These are phyloP conservation scores for Chironomus striatipennis DNA, from an alignment of 1,140 invertebrate species.

Conservation along the genomic window DNA sequence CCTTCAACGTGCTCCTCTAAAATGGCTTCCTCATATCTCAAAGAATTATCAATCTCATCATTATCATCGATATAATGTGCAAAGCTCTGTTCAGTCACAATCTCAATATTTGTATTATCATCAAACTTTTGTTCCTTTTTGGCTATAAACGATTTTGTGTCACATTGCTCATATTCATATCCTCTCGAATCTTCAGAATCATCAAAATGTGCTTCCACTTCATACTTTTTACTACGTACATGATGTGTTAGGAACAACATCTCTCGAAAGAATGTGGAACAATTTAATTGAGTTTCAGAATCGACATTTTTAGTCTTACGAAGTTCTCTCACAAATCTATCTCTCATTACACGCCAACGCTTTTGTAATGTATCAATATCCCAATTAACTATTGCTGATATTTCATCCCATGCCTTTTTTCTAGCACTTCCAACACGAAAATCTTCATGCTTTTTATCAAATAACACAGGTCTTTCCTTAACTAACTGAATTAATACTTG, in stretches of 20 bases:
- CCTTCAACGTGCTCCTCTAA: background rate
- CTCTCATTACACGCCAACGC: background rate
- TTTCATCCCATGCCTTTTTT: background rate
- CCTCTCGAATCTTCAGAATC: background rate
- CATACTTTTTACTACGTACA: background rate
- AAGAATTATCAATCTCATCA: background rate
- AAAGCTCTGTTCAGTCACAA: background rate
- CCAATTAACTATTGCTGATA: background rate
- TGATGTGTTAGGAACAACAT: background rate
- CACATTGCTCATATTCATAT: background rate
- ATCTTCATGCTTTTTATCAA: conserved; percentile 13
- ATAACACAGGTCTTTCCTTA: background rate
- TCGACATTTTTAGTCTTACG: background rate
- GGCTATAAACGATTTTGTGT: background rate
- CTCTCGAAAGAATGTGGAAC: background rate
- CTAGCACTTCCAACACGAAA: background rate
- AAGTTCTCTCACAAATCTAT: background rate
- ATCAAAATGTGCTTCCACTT: background rate
- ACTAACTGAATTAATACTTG: background rate
- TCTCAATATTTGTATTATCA: background rate
- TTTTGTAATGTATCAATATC: background rate
- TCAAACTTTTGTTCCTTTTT: background rate
- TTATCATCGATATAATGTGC: too few relatives aligned
- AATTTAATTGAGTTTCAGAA: background rate
- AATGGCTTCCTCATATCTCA: background rate